Conservation (phyloP, 2,888 invertebrate species). For the Phengaris alcon region DNA sequence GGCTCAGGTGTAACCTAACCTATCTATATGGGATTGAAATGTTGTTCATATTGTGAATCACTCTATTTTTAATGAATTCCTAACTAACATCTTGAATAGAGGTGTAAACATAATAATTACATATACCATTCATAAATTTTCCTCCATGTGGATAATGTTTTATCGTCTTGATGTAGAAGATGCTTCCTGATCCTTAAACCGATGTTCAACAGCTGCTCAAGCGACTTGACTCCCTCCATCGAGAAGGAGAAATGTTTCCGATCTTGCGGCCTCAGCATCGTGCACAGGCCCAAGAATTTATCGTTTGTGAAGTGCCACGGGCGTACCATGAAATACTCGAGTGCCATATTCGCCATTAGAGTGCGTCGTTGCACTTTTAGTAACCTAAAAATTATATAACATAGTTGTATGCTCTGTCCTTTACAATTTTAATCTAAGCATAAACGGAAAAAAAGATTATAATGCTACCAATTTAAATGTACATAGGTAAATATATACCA, state of each 20-base stretch:
- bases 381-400: background rate
- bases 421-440: too few relatives aligned
- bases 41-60: too few relatives aligned
- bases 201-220: background rate
- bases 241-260: background rate
- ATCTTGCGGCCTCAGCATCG: background rate
- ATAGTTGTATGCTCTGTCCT: too few relatives aligned
- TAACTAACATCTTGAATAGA: too few relatives aligned
- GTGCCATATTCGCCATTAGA: background rate
- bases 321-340: background rate
- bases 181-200: background rate
- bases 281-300: background rate
- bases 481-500: too few relatives aligned
- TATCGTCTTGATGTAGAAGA: conserved; percentile 1
- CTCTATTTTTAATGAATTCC: too few relatives aligned
- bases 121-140: conserved; percentile 1
- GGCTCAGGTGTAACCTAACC: too few relatives aligned
- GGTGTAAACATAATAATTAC: conserved; percentile 33
- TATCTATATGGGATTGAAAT: too few relatives aligned
- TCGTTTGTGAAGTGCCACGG: background rate
- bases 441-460: too few relatives aligned
- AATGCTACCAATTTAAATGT: too few relatives aligned
- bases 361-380: background rate
- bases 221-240: background rate
- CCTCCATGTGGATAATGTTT: background rate